phyloP scores from a whole-genome alignment of 2,888 invertebrate species.

The Tineola bisselliella region DNA sequence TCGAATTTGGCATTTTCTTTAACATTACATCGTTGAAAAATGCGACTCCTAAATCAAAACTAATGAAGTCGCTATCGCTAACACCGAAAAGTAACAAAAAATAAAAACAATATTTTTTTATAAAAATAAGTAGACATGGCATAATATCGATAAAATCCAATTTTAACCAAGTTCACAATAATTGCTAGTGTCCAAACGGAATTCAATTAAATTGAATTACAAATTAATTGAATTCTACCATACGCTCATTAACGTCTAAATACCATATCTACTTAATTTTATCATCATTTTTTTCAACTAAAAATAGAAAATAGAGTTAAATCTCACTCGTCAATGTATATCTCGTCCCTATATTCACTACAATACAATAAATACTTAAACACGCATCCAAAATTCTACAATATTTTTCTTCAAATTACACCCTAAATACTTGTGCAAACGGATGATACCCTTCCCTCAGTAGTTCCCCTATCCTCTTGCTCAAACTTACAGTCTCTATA shows the following conservation, averaged over 20 bases:
- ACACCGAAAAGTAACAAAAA: not conserved
- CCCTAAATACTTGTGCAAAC: slow-evolving; percentile 42
- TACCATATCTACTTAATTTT: too few species aligned
- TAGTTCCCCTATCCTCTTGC: not conserved
- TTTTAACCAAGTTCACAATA: too few species aligned
- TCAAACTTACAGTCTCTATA: not conserved
- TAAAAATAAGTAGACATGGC: slow-evolving; percentile 22
- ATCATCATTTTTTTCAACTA: too few species aligned
- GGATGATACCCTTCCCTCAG: slow-evolving; percentile 25
- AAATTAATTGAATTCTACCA: too few species aligned
- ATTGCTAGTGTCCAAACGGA: too few species aligned
- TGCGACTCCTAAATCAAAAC: too few species aligned
- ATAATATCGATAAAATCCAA: too few species aligned
- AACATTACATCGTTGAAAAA: too few species aligned
- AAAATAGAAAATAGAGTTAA: not conserved
- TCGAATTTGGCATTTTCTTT: slow-evolving; percentile 48
- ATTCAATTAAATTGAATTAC: too few species aligned
- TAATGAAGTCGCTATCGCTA: too few species aligned
- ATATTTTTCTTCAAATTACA: slow-evolving; percentile 38
- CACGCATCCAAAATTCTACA: slow-evolving; percentile 65
- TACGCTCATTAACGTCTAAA: too few species aligned
- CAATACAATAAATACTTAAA: slow-evolving; percentile 31
- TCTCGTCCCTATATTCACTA: not conserved
- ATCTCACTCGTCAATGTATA: slow-evolving; percentile 1
- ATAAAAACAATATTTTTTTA: slow-evolving; percentile 18